These are phyloP conservation scores for Zaprionus taronus DNA, from an alignment of 1,140 invertebrate genomes.

Conservation along the genomic window DNA sequence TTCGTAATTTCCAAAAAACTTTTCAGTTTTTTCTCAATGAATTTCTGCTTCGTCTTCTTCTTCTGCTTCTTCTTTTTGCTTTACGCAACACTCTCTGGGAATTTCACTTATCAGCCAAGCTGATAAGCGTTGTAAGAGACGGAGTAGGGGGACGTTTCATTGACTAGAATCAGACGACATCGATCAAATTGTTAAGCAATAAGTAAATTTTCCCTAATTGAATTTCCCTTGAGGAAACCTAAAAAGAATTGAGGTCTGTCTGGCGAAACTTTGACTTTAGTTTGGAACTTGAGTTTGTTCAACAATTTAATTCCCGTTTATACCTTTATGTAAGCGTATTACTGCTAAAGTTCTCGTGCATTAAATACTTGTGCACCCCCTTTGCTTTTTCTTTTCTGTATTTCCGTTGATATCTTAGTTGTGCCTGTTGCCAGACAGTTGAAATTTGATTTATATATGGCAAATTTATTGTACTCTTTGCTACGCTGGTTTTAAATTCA, in stretches of 20 bases:
- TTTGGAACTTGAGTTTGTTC: too few relatives aligned
- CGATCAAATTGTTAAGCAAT: conserved; percentile 36
- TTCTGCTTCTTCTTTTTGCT: not conserved
- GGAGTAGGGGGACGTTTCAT: conserved; percentile 16
- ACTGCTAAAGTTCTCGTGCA: too few relatives aligned
- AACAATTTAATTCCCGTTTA: too few relatives aligned
- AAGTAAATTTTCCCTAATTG: conserved; percentile 17
- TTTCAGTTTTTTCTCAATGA: conserved; percentile 50
- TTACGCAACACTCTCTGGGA: conserved; percentile 14
- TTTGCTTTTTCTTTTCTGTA: too few relatives aligned
- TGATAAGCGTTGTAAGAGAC: conserved; percentile 19
- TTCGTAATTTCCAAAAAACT: conserved; percentile 24
- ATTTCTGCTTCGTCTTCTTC: conserved; percentile 14
- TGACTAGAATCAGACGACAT: conserved; percentile 31
- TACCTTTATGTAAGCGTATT: too few relatives aligned
- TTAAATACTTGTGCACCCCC: too few relatives aligned
- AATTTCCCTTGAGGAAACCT: not conserved
- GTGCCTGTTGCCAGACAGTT: not conserved
- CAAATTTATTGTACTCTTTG: not conserved
- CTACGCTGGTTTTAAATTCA: not conserved
- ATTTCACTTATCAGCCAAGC: conserved; percentile 12
- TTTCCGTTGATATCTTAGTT: not conserved
- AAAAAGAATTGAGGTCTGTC: not conserved
- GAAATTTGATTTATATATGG: conserved; percentile 1
- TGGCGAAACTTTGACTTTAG: not conserved